Conservation (phyloP, 2,113 vertebrate genomes). For the Ciconia boyciana region DNA sequence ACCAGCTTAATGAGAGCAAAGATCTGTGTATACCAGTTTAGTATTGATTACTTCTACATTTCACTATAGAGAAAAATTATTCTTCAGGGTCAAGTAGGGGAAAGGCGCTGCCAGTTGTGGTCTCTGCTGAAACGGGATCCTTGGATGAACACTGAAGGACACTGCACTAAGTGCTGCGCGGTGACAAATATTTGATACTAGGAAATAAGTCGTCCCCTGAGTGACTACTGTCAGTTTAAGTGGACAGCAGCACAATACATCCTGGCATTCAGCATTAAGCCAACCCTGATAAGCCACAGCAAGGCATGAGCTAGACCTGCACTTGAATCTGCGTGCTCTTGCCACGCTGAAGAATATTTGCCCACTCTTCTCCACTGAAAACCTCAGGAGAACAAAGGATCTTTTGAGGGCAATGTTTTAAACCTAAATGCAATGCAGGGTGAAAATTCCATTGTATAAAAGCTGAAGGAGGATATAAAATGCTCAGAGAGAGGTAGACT, state of each 20-base stretch:
- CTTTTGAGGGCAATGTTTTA: not conserved
- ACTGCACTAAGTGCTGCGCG: rapidly evolving
- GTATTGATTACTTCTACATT: too few species aligned
- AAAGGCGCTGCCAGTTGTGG: not conserved
- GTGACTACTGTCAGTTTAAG: not conserved
- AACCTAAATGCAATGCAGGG: not conserved
- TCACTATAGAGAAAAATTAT: not conserved
- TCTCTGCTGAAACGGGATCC: not conserved
- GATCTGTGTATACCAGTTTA: too few species aligned
- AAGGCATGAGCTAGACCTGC: not conserved
- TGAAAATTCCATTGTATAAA: not conserved
- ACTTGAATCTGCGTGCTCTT: not conserved
- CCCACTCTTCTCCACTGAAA: not conserved
- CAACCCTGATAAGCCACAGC: not conserved
- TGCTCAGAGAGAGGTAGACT: not conserved
- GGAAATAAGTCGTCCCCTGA: not conserved
- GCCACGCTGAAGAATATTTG: not conserved
- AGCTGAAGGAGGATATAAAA: not conserved
- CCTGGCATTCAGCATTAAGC: not conserved
- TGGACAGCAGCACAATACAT: not conserved
- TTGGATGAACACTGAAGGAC: not conserved
- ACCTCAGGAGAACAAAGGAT: not conserved
- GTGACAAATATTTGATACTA: not conserved
- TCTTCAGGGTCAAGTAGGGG: not conserved
- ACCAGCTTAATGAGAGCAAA: too few species aligned